Base-by-base conservation (phyloP, 2,113 vertebrate species). In the Turnix velox region DNA sequence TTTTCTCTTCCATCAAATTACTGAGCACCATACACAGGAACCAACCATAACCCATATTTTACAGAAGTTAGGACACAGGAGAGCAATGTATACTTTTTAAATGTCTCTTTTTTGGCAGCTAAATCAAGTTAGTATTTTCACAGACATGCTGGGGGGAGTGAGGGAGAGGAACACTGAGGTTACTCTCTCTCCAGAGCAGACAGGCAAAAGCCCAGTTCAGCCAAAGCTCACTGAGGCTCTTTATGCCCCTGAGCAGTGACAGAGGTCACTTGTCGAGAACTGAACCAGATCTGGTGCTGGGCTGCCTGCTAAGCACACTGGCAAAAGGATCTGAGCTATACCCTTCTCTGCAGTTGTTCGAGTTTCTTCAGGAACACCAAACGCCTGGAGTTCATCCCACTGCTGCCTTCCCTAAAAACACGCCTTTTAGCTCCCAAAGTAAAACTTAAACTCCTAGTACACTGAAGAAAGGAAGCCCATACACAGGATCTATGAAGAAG, bases 141-240 rank as follows among this genome's bases (percentile, higher is more conserved):
- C 86, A 93, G 46, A 74, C 76, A 33, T 31, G 20, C 39, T 40
- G 80, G 6, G 72, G 42, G 55, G 55, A 76, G 76, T 86, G 62
- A 95, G 65, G 63, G 40, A 71, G 40, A 33, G 81, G 78, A 95
- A 95, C 93, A 94, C 92, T 92, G 84, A 87, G 84, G 84, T 91
- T 95, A 65, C 91, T 95, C 88, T 91, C 94, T 92, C 91, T 78
- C 43, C 12, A 3, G 81, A 89, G 78, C 92, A 94, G 84, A 89
- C 90, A 68, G 84, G 91, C 87, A 76, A 87, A 92, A 95, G 78
- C 92, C 84, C 87, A 73, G 94, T 87, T 94, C 94, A 96, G 93
- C 89, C 93, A 71, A 76, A 71, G 93, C 95, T 92, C 94, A 96
- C 95, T 96, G 93, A 95, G 54, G 87, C 94, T 95, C 94, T 96